A percentile compares a stretch with the other conserved stretches of the same genome.
Conservation (phyloP, 2,113 vertebrate species). For the Daboia siamensis region DNA sequence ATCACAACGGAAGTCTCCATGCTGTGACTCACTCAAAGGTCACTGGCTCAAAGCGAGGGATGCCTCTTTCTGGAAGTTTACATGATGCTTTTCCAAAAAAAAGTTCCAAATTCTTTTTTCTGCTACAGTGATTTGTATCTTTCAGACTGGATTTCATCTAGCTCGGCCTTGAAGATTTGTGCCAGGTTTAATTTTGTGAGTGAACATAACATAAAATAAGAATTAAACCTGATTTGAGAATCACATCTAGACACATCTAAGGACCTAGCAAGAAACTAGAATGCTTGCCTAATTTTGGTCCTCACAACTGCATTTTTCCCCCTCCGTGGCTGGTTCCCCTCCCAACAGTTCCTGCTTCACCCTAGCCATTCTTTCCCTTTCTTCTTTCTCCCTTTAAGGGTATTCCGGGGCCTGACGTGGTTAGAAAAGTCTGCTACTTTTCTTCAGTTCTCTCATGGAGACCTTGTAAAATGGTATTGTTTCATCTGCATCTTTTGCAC, state of each 20-base stretch:
- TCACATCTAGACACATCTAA: neutral
- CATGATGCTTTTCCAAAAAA: conserved; percentile 26
- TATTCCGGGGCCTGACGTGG: conserved; percentile 32
- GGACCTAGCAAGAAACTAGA: neutral
- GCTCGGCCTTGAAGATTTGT: neutral
- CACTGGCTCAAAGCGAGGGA: neutral
- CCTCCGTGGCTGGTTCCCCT: neutral
- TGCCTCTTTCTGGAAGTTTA: conserved; percentile 7
- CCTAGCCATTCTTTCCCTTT: conserved; percentile 7
- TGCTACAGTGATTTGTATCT: neutral
- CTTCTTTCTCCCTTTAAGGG: conserved; percentile 41
- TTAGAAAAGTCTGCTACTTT: conserved; percentile 18
- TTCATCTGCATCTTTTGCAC: conserved; percentile 21
- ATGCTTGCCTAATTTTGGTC: neutral
- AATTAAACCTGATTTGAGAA: neutral
- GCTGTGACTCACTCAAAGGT: neutral
- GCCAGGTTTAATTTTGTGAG: neutral
- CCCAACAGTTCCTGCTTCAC: conserved; percentile 45
- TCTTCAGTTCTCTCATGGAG: conserved; percentile 1
- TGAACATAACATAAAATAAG: neutral
- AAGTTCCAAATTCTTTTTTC: conserved; percentile 3
- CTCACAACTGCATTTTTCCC: conserved; percentile 32
- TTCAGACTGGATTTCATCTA: neutral
- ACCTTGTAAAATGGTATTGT: neutral
- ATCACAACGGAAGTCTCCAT: conserved; percentile 12